Evolutionary conservation across 2,797 vertebrate genomes (phyloP).

Genomic region (Sternotherus odoratus): DNA sequence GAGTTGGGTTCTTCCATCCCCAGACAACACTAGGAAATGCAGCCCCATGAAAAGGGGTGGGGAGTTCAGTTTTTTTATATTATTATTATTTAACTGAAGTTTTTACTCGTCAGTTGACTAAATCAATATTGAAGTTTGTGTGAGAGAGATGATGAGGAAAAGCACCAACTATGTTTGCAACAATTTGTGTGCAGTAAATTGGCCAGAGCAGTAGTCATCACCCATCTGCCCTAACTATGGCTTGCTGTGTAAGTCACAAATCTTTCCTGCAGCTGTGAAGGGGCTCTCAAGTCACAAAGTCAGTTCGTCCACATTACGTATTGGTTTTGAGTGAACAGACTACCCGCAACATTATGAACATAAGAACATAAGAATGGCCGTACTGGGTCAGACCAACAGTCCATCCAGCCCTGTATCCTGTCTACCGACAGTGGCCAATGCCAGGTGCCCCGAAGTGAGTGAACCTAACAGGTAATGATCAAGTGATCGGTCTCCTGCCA

Average conservation of each 20-base stretch:
- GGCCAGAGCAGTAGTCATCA: constrained; percentile 1
- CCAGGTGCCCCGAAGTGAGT: too few species aligned
- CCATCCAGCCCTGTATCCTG: too few species aligned
- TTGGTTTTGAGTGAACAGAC: not conserved
- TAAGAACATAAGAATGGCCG: too few species aligned
- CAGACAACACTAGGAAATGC: constrained; percentile 20
- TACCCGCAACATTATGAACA: not conserved
- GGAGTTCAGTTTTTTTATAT: constrained; percentile 29
- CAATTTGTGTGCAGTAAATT: not conserved
- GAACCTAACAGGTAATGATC: too few species aligned
- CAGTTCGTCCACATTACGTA: not conserved
- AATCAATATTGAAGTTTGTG: constrained; percentile 24
- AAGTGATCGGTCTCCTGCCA: too few species aligned
- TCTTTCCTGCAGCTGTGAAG: not conserved
- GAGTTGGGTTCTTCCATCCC: not conserved
- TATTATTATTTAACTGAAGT: constrained; percentile 20
- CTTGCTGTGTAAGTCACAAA: not conserved
- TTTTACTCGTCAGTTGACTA: constrained; percentile 20
- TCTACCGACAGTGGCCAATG: too few species aligned
- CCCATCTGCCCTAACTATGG: constrained; percentile 3
- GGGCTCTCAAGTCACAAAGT: not conserved
- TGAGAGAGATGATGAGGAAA: not conserved
- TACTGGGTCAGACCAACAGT: too few species aligned
- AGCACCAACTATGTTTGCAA: not conserved
- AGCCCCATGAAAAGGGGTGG: constrained; percentile 10